These are phyloP conservation scores for Theretra japonica DNA, from an alignment of 2,888 invertebrate genomes.

Conservation along the genomic window DNA sequence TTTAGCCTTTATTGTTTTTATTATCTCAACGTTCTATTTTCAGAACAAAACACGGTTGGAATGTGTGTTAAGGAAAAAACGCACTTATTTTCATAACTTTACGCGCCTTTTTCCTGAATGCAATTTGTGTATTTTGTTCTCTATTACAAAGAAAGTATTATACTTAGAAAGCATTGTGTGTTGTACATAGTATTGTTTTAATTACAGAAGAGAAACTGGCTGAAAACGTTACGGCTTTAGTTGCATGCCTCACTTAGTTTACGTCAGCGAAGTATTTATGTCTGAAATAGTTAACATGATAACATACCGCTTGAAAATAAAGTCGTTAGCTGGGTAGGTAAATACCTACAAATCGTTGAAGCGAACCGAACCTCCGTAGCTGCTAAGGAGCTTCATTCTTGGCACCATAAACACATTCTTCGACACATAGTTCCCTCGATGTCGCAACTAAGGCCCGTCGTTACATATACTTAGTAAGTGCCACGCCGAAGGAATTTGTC, in stretches of 20 bases:
- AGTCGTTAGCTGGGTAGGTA: conserved; percentile 50
- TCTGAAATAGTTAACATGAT: conserved; percentile 11
- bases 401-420: conserved; percentile 83
- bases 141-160: background rate
- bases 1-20: conserved; percentile 12
- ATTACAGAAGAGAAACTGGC: background rate
- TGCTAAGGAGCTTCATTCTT: conserved; percentile 78
- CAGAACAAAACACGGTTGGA: background rate
- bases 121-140: background rate
- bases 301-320: conserved; percentile 38
- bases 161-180: background rate
- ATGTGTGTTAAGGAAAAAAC: background rate
- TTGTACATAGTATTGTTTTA: background rate
- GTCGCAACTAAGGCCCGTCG: conserved; percentile 72
- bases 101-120: background rate
- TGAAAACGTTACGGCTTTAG: conserved; percentile 11
- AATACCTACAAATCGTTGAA: conserved; percentile 42
- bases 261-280: background rate
- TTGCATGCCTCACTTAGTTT: conserved; percentile 2
- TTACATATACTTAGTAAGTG: conserved; percentile 68
- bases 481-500: conserved; percentile 70
- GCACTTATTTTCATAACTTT: background rate
- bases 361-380: conserved; percentile 45
- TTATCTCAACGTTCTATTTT: background rate
- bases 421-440: conserved; percentile 80